These are phyloP conservation scores for Ophioderma brevispina DNA, from an alignment of 35 echinoderm and acorn worm genomes.

Conservation along the genomic window DNA sequence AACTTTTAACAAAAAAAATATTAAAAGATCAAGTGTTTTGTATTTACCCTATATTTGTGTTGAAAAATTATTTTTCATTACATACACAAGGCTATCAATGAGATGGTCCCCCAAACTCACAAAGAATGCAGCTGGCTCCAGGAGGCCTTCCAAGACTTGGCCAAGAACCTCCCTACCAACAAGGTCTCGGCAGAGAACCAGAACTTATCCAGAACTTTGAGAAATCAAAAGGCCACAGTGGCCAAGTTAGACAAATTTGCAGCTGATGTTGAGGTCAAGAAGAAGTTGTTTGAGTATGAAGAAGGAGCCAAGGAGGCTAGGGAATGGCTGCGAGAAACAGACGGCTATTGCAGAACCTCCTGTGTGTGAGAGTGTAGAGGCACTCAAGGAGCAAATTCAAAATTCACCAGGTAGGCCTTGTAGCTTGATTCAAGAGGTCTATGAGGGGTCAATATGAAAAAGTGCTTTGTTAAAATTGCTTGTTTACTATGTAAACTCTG, in stretches of 20 bases:
- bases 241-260: neutral
- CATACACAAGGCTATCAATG: neutral
- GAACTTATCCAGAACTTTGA: neutral
- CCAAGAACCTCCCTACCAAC: neutral
- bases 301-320: slow-evolving; percentile 5
- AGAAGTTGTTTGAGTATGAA: slow-evolving; percentile 39
- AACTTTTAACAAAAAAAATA: too few relatives aligned
- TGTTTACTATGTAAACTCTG: too few relatives aligned
- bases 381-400: slow-evolving; percentile 7
- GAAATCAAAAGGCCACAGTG: slow-evolving; percentile 20
- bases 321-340: slow-evolving; percentile 40
- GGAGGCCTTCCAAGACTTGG: neutral
- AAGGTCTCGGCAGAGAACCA: slow-evolving; percentile 8
- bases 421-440: too few relatives aligned
- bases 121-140: slow-evolving; percentile 18
- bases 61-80: too few relatives aligned
- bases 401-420: neutral
- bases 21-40: too few relatives aligned
- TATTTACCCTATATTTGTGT: too few relatives aligned
- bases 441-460: too few relatives aligned
- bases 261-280: slow-evolving; percentile 7
- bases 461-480: too few relatives aligned
- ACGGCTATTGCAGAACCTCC: slow-evolving; percentile 23
- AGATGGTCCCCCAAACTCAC: slow-evolving; percentile 17
- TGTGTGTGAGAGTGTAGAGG: slow-evolving; percentile 20